Evolutionary conservation across 2,113 vertebrate species (phyloP).

Genomic region (Danionella cerebrum): DNA sequence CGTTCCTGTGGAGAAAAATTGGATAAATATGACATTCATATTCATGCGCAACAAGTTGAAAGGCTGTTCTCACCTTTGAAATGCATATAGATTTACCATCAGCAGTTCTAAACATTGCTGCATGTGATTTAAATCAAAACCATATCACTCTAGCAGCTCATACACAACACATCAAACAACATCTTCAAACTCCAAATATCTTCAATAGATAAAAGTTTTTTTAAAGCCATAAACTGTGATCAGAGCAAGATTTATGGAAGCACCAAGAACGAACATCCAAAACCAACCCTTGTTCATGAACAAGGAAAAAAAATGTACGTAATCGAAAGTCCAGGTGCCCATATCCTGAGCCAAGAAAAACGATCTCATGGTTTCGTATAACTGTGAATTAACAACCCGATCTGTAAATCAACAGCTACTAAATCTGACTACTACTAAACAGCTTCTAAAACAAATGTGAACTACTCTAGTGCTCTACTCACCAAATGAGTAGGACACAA

Average conservation of each 20-base stretch:
- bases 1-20: slow-evolving; percentile 68
- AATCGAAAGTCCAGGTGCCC: background rate
- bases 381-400: background rate
- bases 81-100: background rate
- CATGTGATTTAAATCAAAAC: background rate
- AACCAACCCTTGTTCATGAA: background rate
- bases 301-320: slow-evolving; percentile 7
- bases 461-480: background rate
- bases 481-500: slow-evolving; percentile 35
- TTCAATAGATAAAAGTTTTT: background rate
- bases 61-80: slow-evolving; percentile 3
- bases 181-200: background rate
- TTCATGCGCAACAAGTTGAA: background rate
- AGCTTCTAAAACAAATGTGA: background rate
- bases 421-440: background rate
- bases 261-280: background rate
- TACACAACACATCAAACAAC: background rate
- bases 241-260: background rate
- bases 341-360: slow-evolving; percentile 9
- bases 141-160: background rate
- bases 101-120: background rate
- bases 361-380: background rate
- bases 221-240: background rate
- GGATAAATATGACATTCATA: background rate
- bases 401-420: background rate